Conservation (phyloP, 2,113 vertebrate genomes). For the Myotis davidii region DNA sequence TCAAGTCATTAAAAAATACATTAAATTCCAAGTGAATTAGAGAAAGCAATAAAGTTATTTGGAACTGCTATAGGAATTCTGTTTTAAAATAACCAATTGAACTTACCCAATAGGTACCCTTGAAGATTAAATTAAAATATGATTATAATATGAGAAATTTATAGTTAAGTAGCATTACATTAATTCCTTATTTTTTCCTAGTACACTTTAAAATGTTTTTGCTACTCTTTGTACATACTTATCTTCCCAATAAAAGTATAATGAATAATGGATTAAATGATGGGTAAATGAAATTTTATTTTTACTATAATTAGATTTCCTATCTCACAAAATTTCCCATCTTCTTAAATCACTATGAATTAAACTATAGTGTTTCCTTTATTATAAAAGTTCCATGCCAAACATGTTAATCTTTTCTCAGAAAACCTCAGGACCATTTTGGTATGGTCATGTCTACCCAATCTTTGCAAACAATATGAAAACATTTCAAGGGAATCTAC, state of each 20-base stretch:
- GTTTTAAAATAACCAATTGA: conserved; percentile 64
- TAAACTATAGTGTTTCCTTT: conserved; percentile 62
- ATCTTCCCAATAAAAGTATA: conserved; percentile 72
- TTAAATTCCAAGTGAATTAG: conserved; percentile 71
- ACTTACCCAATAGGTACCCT: conserved; percentile 61
- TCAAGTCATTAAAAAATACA: conserved; percentile 58
- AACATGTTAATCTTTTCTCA: conserved; percentile 19
- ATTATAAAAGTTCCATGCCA: conserved; percentile 35
- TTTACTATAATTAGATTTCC: conserved; percentile 76
- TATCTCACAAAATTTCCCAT: conserved; percentile 72
- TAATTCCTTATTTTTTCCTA: conserved; percentile 65
- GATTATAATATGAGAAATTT: conserved; percentile 65
- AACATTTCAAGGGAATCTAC: background rate
- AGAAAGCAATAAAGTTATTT: conserved; percentile 59
- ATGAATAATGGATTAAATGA: conserved; percentile 77
- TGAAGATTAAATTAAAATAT: conserved; percentile 65
- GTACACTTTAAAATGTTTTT: conserved; percentile 43
- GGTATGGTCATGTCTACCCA: background rate
- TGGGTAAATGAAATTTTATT: conserved; percentile 77
- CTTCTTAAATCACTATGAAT: conserved; percentile 76
- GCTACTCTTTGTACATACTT: conserved; percentile 58
- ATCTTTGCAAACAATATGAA: conserved; percentile 19
- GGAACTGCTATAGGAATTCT: conserved; percentile 50
- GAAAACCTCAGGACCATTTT: conserved; percentile 8
- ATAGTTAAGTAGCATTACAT: conserved; percentile 50